Base-by-base conservation (phyloP, 2,797 vertebrate species). In the Alcedo atthis region DNA sequence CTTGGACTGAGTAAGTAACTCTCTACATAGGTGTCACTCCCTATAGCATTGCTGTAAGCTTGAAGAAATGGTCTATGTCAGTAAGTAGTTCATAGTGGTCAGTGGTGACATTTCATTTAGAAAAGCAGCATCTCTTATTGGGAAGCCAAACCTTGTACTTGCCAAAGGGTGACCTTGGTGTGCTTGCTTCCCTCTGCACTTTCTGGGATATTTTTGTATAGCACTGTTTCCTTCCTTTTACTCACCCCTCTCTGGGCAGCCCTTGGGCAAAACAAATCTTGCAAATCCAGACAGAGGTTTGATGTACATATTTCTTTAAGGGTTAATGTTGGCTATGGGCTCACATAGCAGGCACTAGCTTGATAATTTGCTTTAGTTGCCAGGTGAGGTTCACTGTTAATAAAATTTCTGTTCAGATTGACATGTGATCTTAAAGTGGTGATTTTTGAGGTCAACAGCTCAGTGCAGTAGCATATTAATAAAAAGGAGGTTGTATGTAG, bases 1-100 rank as follows among this genome's bases (percentile, higher is more conserved):
- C 98, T 99, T 53, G 99, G 99, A 96, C 96, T 98, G 96, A 98
- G 99, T 99, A 97, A 97, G 98, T 98, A 77, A 40, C 26, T 75
- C 24, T 53, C 18, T 54, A 5, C 19, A 5, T 9, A 54, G 30
- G 19, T 66, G 18, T 54, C 13, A 12, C 55, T 89, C 55, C 7
- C 48, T 70, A 28, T 35, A 25, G 30, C 13, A 10, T 5, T 77
- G 30, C 58, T 80, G 25, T 43, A 30, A 48, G 46, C 21, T 15
- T 80, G 40, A 51, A 43, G 30, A 94, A 82, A 48, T 12, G 58
- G 22, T 12, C 42, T 64, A 20, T 58, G 8, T 68, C 37, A 42
- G 33, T 32, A 81, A 55, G 49, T 37, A 63, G 55, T 53, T 79
- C 13, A 0, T 57, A 19, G 2, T 43, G 8, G 15, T 77, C 68